Conservation (phyloP, 2,113 vertebrate species). For the Todiramphus saurophagus region DNA sequence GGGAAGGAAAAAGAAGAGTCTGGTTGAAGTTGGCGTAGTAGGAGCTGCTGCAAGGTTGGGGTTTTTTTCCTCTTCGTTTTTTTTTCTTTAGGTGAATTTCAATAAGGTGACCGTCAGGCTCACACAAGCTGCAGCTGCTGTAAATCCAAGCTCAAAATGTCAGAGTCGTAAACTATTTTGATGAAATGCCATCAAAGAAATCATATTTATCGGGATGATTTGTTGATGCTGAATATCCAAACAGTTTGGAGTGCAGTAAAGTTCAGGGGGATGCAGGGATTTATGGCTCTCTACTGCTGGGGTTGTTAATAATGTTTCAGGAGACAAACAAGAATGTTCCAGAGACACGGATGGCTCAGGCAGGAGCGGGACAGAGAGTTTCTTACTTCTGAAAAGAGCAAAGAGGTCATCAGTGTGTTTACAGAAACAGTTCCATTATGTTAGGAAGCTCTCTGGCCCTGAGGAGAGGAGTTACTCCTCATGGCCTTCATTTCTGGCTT, state of each 20-base stretch:
- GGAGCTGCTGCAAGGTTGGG: not conserved
- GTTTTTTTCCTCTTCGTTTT: not conserved
- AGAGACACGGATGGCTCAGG: not conserved
- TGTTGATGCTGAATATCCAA: slow-evolving; percentile 51
- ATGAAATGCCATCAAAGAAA: slow-evolving; percentile 59
- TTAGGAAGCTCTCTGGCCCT: not conserved
- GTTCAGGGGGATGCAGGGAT: slow-evolving; percentile 23
- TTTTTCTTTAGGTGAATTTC: slow-evolving; percentile 40
- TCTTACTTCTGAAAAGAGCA: not conserved
- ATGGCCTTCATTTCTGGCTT: not conserved
- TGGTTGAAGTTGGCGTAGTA: not conserved
- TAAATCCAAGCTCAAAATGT: slow-evolving; percentile 45
- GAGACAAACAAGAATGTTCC: not conserved
- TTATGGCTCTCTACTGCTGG: not conserved
- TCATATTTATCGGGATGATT: slow-evolving; percentile 50
- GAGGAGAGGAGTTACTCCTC: not conserved
- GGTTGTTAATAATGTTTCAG: slow-evolving; percentile 30
- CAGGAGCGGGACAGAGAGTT: not conserved
- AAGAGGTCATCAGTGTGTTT: not conserved
- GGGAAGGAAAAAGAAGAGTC: not conserved
- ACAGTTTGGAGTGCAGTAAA: slow-evolving; percentile 49
- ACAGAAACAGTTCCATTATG: not conserved
- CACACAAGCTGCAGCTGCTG: not conserved
- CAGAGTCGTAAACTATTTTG: slow-evolving; percentile 63
- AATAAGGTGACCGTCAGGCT: not conserved